Evolutionary conservation across 2,113 vertebrate genomes (phyloP).

Genomic region (Polyodon spathula): DNA sequence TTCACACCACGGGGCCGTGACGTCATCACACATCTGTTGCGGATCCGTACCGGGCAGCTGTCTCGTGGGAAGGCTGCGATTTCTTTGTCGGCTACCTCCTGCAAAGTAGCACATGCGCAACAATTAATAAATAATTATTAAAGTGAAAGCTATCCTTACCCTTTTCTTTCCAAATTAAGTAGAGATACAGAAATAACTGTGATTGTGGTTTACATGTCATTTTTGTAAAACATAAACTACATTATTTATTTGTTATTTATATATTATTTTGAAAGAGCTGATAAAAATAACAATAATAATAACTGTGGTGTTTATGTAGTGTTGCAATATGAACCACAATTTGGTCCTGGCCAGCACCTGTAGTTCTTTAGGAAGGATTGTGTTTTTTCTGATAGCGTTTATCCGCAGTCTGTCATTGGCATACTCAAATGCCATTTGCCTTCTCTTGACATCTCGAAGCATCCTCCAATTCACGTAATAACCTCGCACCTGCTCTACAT

Average conservation of each 20-base stretch:
- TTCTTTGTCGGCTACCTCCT: slow-evolving; percentile 83
- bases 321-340: too few species aligned
- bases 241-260: too few species aligned
- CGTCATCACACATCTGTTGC: slow-evolving; percentile 83
- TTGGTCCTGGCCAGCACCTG: slow-evolving; percentile 58
- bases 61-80: slow-evolving; percentile 78
- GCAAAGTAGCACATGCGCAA: slow-evolving; percentile 10
- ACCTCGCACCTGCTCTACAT: slow-evolving; percentile 53
- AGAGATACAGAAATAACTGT: too few species aligned
- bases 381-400: slow-evolving; percentile 86
- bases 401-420: slow-evolving; percentile 81
- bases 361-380: slow-evolving; percentile 77
- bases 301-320: too few species aligned
- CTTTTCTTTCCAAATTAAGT: slow-evolving; percentile 27
- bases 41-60: slow-evolving; percentile 84
- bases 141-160: slow-evolving; percentile 52
- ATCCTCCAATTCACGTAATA: slow-evolving; percentile 91
- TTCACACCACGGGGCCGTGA: slow-evolving; percentile 83
- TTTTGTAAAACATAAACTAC: too few species aligned
- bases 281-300: not conserved
- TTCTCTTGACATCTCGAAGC: slow-evolving; percentile 84
- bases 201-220: too few species aligned
- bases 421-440: slow-evolving; percentile 75
- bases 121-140: not conserved
- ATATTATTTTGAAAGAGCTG: too few species aligned